phyloP scores from a whole-genome alignment of 2,888 invertebrate species.

The Meteorus colon region DNA sequence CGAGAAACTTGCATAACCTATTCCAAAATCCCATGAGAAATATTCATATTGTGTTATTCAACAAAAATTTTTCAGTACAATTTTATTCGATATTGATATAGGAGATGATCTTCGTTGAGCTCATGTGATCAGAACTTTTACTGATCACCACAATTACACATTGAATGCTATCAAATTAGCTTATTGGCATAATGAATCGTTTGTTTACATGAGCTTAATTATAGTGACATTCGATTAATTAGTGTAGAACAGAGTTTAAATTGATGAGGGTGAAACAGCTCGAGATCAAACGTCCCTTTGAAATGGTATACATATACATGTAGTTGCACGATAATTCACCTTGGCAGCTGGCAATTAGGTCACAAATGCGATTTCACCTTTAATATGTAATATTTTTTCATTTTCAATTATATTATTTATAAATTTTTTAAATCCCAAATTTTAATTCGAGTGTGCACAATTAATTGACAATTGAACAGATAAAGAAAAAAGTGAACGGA shows the following conservation, averaged over 20 bases:
- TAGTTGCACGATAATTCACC: background rate
- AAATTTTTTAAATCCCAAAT: background rate
- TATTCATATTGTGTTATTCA: background rate
- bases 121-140: background rate
- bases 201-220: background rate
- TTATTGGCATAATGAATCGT: background rate
- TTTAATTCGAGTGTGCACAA: background rate
- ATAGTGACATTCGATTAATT: background rate
- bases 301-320: background rate
- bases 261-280: background rate
- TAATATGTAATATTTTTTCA: background rate
- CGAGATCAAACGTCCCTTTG: slow-evolving; percentile 1
- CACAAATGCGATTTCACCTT: background rate
- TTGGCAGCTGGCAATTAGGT: background rate
- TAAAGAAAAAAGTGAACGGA: background rate
- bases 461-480: background rate
- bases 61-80: background rate
- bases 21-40: background rate
- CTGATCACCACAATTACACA: background rate
- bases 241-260: background rate
- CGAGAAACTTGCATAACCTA: background rate
- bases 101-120: background rate
- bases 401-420: background rate
- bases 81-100: background rate
- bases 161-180: background rate